These are phyloP conservation scores for Lateolabrax maculatus DNA, from an alignment of 2,797 vertebrate genomes.

Conservation along the genomic window DNA sequence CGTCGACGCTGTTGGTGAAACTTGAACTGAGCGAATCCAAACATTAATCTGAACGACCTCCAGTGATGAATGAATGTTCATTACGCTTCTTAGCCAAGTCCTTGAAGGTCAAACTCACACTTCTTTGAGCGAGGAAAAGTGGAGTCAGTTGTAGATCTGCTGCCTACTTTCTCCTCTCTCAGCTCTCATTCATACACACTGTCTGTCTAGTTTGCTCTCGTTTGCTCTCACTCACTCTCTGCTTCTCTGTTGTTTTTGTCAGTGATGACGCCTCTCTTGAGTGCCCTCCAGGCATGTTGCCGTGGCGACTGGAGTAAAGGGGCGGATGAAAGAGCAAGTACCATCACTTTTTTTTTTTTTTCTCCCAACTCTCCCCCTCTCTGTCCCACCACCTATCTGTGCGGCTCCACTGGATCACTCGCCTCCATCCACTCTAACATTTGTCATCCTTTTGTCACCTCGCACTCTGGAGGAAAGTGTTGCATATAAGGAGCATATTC, in stretches of 20 bases:
- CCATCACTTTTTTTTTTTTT: constrained; percentile 52
- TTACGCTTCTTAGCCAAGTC: constrained; percentile 56
- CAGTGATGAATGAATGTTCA: constrained; percentile 61
- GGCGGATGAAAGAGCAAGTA: constrained; percentile 75
- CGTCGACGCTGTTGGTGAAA: constrained; percentile 49
- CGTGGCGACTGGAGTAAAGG: constrained; percentile 82
- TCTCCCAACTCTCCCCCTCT: constrained; percentile 22
- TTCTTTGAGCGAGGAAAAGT: constrained; percentile 36
- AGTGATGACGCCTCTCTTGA: constrained; percentile 78
- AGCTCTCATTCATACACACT: constrained; percentile 53
- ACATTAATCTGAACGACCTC: constrained; percentile 64
- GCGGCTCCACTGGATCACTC: constrained; percentile 72
- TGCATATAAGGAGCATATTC: constrained; percentile 40
- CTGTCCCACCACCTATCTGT: constrained; percentile 70
- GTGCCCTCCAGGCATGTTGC: constrained; percentile 84
- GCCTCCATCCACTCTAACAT: constrained; percentile 66
- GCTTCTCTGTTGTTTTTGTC: constrained; percentile 79
- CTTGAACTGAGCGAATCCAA: constrained; percentile 43
- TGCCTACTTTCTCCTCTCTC: constrained; percentile 44
- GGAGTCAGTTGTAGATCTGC: constrained; percentile 45
- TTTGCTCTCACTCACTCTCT: constrained; percentile 63
- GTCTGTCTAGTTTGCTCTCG: constrained; percentile 59
- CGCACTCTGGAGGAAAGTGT: constrained; percentile 62
- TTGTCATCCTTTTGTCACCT: constrained; percentile 76
- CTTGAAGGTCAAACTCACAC: constrained; percentile 65